Conservation (phyloP, 1,140 invertebrate species). For the Whitmania pigra region DNA sequence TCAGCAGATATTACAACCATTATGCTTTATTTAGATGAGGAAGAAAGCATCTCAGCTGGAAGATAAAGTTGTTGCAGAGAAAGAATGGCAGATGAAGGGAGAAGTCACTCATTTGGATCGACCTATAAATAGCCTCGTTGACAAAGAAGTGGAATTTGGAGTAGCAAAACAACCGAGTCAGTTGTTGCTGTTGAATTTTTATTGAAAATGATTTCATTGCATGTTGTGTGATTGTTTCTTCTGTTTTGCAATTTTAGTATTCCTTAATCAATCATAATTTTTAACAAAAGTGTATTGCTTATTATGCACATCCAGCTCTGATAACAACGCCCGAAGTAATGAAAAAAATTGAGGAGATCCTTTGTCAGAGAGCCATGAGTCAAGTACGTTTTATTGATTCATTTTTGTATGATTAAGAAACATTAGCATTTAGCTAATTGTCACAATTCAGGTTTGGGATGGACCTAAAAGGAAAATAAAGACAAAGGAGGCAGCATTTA, state of each 20-base stretch:
- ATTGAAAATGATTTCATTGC: conserved; percentile 5
- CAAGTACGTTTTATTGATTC: conserved; percentile 42
- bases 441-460: conserved; percentile 60
- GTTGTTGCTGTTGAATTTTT: conserved; percentile 34
- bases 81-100: conserved; percentile 82
- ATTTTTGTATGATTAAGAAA: conserved; percentile 1
- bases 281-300: not conserved
- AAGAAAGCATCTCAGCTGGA: not conserved
- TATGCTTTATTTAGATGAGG: not conserved
- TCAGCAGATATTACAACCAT: no score
- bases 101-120: conserved; percentile 64
- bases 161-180: conserved; percentile 54
- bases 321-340: conserved; percentile 81
- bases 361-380: conserved; percentile 79
- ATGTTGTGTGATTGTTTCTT: not conserved
- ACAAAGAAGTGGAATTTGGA: conserved; percentile 83
- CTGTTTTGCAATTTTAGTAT: not conserved
- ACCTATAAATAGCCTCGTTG: conserved; percentile 78
- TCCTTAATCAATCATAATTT: not conserved
- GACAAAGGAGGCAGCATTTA: conserved; percentile 63
- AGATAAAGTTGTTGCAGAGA: conserved; percentile 46
- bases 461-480: conserved; percentile 83
- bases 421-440: not conserved
- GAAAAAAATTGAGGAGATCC: conserved; percentile 73
- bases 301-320: conserved; percentile 50